Conservation (phyloP, 2,797 vertebrate genomes). For the Cyprinella venusta region DNA sequence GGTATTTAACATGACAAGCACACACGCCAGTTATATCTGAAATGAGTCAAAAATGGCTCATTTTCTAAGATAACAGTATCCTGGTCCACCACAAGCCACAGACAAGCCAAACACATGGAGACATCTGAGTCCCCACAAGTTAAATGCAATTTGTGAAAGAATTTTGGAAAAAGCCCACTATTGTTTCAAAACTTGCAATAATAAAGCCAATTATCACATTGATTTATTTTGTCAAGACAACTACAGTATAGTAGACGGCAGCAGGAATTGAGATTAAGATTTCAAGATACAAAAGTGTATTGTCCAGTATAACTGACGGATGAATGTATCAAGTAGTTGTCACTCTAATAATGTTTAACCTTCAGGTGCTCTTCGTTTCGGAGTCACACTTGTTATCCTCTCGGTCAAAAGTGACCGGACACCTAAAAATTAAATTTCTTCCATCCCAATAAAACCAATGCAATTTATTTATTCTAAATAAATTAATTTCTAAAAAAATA, state of each 20-base stretch:
- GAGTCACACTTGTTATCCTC: too few relatives aligned
- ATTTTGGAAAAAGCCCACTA: conserved; percentile 7
- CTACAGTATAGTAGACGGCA: not conserved
- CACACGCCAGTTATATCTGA: conserved; percentile 61
- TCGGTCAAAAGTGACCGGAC: too few relatives aligned
- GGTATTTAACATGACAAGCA: conserved; percentile 65
- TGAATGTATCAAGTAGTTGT: not conserved
- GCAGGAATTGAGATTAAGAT: not conserved
- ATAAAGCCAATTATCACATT: not conserved
- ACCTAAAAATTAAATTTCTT: too few relatives aligned
- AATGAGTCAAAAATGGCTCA: conserved; percentile 67
- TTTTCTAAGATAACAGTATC: conserved; percentile 54
- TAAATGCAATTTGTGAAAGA: conserved; percentile 43
- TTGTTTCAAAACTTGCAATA: not conserved
- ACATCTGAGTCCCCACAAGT: conserved; percentile 60
- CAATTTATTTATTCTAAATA: too few relatives aligned
- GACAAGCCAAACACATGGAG: conserved; percentile 50
- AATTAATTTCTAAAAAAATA: too few relatives aligned
- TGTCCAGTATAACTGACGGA: not conserved
- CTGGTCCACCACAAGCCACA: conserved; percentile 27
- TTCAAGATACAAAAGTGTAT: not conserved
- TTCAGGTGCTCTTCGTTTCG: too few relatives aligned
- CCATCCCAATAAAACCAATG: too few relatives aligned
- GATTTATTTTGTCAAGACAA: not conserved
- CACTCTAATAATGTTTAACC: too few relatives aligned